Evolutionary conservation across 1,140 invertebrate species (phyloP).

Genomic region (Druon quercuslanigerum): DNA sequence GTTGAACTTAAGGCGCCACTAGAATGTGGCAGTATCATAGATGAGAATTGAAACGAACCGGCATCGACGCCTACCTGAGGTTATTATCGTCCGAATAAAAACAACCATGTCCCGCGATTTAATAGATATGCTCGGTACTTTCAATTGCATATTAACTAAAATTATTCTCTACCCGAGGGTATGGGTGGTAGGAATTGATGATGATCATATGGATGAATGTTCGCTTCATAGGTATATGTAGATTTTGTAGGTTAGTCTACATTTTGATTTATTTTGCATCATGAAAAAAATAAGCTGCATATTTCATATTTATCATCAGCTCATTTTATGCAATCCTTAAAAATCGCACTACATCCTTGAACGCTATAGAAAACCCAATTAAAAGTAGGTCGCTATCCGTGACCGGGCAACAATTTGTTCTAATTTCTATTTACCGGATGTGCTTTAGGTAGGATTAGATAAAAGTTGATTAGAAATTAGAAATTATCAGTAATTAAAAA

Average conservation of each 20-base stretch:
- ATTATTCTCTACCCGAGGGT: slow-evolving; percentile 52
- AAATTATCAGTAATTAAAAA: too few species aligned
- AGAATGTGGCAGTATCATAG: slow-evolving; percentile 65
- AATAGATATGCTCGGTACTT: slow-evolving; percentile 69
- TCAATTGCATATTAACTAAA: slow-evolving; percentile 72
- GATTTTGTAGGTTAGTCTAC: slow-evolving; percentile 40
- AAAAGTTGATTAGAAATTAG: too few species aligned
- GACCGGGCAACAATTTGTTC: too few species aligned
- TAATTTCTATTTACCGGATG: too few species aligned
- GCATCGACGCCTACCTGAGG: slow-evolving; percentile 66
- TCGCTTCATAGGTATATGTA: slow-evolving; percentile 45
- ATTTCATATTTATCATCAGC: slow-evolving; percentile 51
- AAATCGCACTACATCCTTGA: not conserved
- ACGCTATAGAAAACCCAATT: too few species aligned
- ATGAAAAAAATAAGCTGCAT: slow-evolving; percentile 39
- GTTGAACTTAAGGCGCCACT: too few species aligned
- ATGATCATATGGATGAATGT: slow-evolving; percentile 57
- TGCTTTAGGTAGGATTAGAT: too few species aligned
- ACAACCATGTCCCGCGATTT: slow-evolving; percentile 66
- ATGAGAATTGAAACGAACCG: slow-evolving; percentile 68
- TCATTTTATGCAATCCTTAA: slow-evolving; percentile 34
- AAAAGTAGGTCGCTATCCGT: too few species aligned
- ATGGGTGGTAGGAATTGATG: slow-evolving; percentile 57
- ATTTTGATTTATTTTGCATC: slow-evolving; percentile 34
- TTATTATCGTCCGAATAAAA: slow-evolving; percentile 59